Percentiles rank a stretch among this genome's conserved stretches.
Conservation (phyloP, 2,888 invertebrate species). For the Biston betularia region DNA sequence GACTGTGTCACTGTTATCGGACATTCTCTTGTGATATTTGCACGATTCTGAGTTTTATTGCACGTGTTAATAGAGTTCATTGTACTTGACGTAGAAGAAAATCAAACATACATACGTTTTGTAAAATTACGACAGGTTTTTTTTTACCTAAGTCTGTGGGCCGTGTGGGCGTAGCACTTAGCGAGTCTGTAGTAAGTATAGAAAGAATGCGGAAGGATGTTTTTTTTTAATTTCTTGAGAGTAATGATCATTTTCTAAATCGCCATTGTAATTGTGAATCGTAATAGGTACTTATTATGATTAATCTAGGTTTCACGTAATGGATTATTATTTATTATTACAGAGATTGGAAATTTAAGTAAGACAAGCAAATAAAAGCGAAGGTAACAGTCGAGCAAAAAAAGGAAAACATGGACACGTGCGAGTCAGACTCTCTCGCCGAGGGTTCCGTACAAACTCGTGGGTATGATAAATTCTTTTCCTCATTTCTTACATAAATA, state of each 20-base stretch:
- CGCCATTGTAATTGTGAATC: not conserved
- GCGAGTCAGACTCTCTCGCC: too few species aligned
- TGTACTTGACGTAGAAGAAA: slow-evolving; percentile 14
- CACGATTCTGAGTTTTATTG: slow-evolving; percentile 37
- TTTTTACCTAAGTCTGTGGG: slow-evolving; percentile 32
- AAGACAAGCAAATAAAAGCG: not conserved
- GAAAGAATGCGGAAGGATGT: slow-evolving; percentile 40
- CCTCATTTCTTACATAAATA: too few species aligned
- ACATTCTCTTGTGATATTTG: slow-evolving; percentile 16
- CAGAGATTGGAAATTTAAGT: too few species aligned
- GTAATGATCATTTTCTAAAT: slow-evolving; percentile 5
- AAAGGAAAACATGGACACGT: too few species aligned
- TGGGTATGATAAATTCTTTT: too few species aligned
- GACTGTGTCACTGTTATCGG: slow-evolving; percentile 40
- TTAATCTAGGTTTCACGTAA: too few species aligned
- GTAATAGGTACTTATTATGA: too few species aligned
- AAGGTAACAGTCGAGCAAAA: too few species aligned
- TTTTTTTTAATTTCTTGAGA: slow-evolving; percentile 1
- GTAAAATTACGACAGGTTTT: slow-evolving; percentile 34
- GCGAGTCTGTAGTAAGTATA: slow-evolving; percentile 32
- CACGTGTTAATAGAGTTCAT: slow-evolving; percentile 9
- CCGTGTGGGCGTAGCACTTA: slow-evolving; percentile 34
- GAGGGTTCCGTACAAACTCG: too few species aligned
- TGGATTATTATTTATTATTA: too few species aligned
- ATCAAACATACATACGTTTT: slow-evolving; percentile 34